A percentile compares a stretch with the other conserved stretches of the same genome.
These are phyloP conservation scores for Aurelia aurita complex sp. Pacific DNA, from an alignment of 30 jellyfish, hydroid and myxozoan species.

Conservation along the genomic window DNA sequence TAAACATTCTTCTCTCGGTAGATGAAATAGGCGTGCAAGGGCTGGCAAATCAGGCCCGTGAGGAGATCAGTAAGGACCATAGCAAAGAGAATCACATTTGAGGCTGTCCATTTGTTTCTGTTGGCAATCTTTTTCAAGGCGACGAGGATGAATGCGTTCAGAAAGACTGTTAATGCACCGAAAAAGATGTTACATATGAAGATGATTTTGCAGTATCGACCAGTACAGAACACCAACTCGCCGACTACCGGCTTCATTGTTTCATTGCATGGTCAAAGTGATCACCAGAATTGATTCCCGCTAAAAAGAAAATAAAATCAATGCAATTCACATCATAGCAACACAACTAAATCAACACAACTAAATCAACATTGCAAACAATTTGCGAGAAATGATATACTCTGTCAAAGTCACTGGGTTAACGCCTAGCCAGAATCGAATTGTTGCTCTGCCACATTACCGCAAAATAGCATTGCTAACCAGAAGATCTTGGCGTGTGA, in stretches of 20 bases:
- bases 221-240: conserved; percentile 38
- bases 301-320: too few relatives aligned
- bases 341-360: too few relatives aligned
- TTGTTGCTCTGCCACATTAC: too few relatives aligned
- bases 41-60: conserved; percentile 52
- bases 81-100: conserved; percentile 25
- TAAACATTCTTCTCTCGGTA: conserved; percentile 21
- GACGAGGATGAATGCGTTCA: conserved; percentile 5
- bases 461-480: too few relatives aligned
- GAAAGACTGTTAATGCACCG: conserved; percentile 3
- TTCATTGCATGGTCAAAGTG: neutral
- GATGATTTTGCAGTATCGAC: conserved; percentile 17
- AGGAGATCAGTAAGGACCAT: conserved; percentile 16
- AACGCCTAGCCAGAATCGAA: too few relatives aligned
- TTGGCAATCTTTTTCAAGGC: conserved; percentile 18
- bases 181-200: conserved; percentile 18
- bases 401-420: too few relatives aligned
- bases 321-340: too few relatives aligned
- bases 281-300: neutral
- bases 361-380: too few relatives aligned
- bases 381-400: too few relatives aligned
- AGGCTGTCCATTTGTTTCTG: neutral
- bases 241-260: conserved; percentile 38
- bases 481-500: too few relatives aligned
- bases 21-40: conserved; percentile 27